These are phyloP conservation scores for Perizoma flavofasciatum DNA, from an alignment of 2,888 invertebrate species.

Conservation along the genomic window DNA sequence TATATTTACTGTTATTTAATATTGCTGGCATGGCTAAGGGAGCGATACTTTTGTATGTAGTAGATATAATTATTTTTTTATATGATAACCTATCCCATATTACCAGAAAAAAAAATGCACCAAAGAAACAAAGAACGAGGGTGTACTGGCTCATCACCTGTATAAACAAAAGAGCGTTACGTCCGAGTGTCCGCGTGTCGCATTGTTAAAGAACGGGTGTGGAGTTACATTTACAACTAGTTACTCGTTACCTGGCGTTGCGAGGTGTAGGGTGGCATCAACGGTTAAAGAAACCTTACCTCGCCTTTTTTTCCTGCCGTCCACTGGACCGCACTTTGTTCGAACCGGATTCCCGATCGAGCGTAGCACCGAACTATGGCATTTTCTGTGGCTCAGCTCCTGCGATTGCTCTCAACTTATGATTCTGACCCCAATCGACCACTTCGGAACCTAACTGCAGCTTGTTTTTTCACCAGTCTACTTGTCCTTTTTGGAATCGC, in stretches of 20 bases:
- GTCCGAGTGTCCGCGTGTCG: conserved; percentile 27
- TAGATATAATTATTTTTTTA: too few relatives aligned
- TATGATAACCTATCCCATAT: conserved; percentile 11
- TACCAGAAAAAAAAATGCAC: conserved; percentile 11
- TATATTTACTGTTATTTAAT: too few relatives aligned
- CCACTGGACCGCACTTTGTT: conserved; percentile 48
- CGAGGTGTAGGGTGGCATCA: conserved; percentile 46
- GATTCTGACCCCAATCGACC: conserved; percentile 62
- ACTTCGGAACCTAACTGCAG: conserved; percentile 75
- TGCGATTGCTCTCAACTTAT: conserved; percentile 65
- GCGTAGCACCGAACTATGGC: conserved; percentile 29
- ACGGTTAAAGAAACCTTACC: conserved; percentile 51
- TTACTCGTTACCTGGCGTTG: conserved; percentile 23
- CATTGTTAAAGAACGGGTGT: conserved; percentile 30
- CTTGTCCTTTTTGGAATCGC: conserved; percentile 62
- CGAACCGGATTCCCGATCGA: conserved; percentile 61
- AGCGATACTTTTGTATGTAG: too few relatives aligned
- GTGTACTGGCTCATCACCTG: conserved; percentile 15
- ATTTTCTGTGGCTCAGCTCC: conserved; percentile 39
- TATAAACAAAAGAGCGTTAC: conserved; percentile 32
- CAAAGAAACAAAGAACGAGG: conserved; percentile 14
- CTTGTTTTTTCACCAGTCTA: conserved; percentile 67
- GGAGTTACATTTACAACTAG: conserved; percentile 36
- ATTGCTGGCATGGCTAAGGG: too few relatives aligned
- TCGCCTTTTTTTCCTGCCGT: conserved; percentile 48